phyloP scores from a whole-genome alignment of 2,797 vertebrate genomes.

The Propithecus perrieri region DNA sequence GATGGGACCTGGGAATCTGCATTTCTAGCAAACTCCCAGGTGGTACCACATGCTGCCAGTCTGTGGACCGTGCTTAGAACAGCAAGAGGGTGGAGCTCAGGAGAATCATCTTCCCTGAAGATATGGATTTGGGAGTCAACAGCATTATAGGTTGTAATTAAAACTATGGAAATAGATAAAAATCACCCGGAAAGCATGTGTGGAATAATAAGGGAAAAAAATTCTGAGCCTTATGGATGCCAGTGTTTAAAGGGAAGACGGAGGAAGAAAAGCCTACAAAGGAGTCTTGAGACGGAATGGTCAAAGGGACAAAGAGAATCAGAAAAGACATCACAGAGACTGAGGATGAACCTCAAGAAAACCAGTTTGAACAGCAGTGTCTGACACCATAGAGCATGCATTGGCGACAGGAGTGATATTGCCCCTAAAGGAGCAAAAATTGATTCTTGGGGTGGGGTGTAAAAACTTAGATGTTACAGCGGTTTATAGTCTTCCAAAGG shows the following conservation, averaged over 20 bases:
- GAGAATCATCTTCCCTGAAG: background rate
- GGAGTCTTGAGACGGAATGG: background rate
- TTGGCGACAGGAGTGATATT: background rate
- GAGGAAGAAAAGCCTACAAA: constrained; percentile 28
- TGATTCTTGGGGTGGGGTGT: background rate
- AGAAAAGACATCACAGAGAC: constrained; percentile 19
- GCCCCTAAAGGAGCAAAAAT: background rate
- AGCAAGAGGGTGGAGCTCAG: constrained; percentile 28
- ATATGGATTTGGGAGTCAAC: background rate
- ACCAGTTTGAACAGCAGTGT: background rate
- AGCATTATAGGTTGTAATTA: constrained; percentile 37
- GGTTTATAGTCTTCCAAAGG: background rate
- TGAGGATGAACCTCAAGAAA: background rate
- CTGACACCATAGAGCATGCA: background rate
- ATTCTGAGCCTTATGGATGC: background rate
- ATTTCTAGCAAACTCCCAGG: constrained; percentile 20
- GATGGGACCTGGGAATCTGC: background rate
- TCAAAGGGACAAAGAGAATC: background rate
- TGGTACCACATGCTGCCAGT: background rate
- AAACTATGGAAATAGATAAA: constrained; percentile 40
- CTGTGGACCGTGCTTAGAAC: background rate
- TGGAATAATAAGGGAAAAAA: background rate
- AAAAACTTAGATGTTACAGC: background rate
- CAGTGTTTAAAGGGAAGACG: background rate
- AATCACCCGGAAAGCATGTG: constrained; percentile 21